These are phyloP conservation scores for Peromyscus attwateri DNA, from an alignment of 2,797 vertebrate genomes.

Conservation along the genomic window DNA sequence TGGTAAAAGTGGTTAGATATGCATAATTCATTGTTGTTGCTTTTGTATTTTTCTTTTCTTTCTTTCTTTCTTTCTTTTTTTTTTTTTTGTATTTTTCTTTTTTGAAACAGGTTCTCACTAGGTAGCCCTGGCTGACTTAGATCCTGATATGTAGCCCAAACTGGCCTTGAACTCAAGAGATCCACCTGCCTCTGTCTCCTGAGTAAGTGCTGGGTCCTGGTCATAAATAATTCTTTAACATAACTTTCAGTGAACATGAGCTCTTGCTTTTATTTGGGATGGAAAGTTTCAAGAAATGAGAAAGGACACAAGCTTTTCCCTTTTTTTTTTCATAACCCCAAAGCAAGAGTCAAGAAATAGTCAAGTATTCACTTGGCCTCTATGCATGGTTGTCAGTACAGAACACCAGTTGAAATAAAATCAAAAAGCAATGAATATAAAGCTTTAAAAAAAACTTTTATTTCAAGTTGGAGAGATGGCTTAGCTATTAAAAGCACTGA, in stretches of 20 bases:
- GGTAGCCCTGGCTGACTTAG: background rate
- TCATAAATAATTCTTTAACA: background rate
- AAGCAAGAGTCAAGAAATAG: conserved; percentile 4
- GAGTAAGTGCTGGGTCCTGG: background rate
- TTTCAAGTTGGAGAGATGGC: background rate
- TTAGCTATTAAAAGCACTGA: background rate
- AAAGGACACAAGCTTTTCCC: background rate
- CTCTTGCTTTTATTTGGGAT: background rate
- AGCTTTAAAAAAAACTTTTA: background rate
- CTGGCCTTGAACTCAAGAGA: background rate
- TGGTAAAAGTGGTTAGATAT: background rate
- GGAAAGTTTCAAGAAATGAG: background rate
- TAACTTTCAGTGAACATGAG: background rate
- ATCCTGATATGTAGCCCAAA: background rate
- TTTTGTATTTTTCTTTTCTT: background rate
- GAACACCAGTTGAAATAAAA: conserved; percentile 51
- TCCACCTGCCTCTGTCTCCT: background rate
- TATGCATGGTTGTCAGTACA: background rate
- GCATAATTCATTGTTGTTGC: conserved; percentile 24
- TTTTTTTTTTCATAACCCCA: background rate
- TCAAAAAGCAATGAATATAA: conserved; percentile 43
- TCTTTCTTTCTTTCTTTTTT: too few species aligned
- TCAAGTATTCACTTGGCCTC: conserved; percentile 26
- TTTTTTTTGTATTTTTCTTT: background rate
- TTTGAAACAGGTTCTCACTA: background rate